A percentile compares a stretch with the other conserved stretches of the same genome.
Evolutionary conservation across 2,113 vertebrate species (phyloP).

Genomic region (Oceanites oceanicus): DNA sequence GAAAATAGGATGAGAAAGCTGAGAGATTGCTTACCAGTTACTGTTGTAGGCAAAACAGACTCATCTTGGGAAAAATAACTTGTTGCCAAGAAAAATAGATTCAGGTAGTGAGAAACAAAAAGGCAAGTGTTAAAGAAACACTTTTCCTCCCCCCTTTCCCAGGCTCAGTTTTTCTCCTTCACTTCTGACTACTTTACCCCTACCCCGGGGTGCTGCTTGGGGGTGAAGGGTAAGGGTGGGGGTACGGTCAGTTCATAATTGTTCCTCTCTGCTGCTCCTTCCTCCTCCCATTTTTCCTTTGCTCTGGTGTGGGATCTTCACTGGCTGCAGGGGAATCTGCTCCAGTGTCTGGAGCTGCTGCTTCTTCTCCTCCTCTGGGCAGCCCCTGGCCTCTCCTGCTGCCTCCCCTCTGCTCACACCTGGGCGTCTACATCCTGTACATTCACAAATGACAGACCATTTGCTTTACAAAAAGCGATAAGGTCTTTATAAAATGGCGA

Average conservation of each 20-base stretch:
- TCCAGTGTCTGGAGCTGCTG: neutral
- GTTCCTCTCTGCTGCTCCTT: neutral
- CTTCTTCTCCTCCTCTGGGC: neutral
- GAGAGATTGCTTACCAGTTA: too few relatives aligned
- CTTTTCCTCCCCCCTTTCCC: neutral
- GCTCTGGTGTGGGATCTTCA: neutral
- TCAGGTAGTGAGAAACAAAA: neutral
- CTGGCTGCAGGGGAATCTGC: neutral
- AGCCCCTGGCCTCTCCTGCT: neutral
- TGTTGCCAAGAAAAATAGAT: neutral
- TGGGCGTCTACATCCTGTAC: accelerated
- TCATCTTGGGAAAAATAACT: neutral
- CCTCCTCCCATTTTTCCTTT: accelerated
- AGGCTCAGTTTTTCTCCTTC: neutral
- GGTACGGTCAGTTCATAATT: neutral
- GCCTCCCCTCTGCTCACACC: accelerated
- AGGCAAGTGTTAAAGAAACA: neutral
- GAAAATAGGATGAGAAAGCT: neutral
- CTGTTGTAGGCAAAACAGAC: too few relatives aligned
- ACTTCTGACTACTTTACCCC: neutral
- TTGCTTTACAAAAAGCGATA: neutral
- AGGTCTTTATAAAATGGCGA: neutral
- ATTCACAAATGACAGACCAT: neutral
- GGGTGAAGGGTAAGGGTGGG: accelerated
- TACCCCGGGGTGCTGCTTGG: neutral